Evolutionary conservation across 2,888 invertebrate genomes (phyloP), one percentile per base, ranked within the genome.

Genomic region (Plemyria rubiginata): DNA sequence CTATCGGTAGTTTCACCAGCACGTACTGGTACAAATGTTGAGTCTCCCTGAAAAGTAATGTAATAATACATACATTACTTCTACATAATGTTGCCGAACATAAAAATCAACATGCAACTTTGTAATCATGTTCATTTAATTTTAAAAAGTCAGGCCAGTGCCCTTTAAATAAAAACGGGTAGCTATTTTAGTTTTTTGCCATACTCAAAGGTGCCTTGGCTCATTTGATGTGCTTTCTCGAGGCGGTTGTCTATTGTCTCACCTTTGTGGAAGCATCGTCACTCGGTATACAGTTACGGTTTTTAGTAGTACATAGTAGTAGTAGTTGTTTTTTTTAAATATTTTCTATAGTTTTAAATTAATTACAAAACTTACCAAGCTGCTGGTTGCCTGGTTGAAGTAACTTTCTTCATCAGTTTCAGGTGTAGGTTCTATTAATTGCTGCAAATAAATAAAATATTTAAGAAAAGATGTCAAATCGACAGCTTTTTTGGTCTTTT

Each of bases 21-120:
- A 80, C 98, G 96, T 32, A 98, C 96, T 54, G 99, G 98, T 70
- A 98, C 96, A 94, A 96, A 99, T 52, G 97, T 96, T 15, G 98
- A 97, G 84, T 98, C 98, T 81, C 98, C 97, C 96, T 98, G 84
- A 16, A 92, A 70, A 52, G 80, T 11, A 32, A 5, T 12, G 80
- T 11, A 32, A 5, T 12, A 1, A 51, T 3, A 13, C 15, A 48
- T 15, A n/a, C n/a, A n/a, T n/a, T n/a, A n/a, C n/a, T n/a, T n/a
- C n/a, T n/a, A n/a, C n/a, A n/a, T n/a, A n/a, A n/a, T n/a, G n/a
- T n/a, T n/a, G n/a, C n/a, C n/a, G n/a, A n/a, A n/a, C n/a, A n/a
- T n/a, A n/a, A n/a, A n/a, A n/a, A n/a, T 22, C 3, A 2, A 22
- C 3, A 22, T 22, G 22, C 22, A 22, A 22, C 22, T 22, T 22